These are phyloP conservation scores for Clunio marinus DNA, from an alignment of 2,888 invertebrate species.

Conservation along the genomic window DNA sequence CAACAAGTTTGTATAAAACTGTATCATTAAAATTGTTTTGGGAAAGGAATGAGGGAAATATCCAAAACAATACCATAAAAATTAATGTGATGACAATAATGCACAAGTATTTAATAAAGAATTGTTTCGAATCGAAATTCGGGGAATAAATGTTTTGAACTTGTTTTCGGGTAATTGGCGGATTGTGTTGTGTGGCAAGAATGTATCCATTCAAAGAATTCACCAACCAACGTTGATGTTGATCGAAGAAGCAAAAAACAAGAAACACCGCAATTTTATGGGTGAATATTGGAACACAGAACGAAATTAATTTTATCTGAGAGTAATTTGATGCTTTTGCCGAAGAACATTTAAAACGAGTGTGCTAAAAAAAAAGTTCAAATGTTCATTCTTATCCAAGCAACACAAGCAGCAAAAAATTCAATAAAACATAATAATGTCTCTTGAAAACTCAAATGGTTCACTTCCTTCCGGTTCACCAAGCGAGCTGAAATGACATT, in stretches of 20 bases:
- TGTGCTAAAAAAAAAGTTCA: not conserved
- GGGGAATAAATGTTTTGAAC: constrained; percentile 1
- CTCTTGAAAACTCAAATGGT: constrained; percentile 19
- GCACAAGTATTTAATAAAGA: not conserved
- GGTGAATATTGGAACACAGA: not conserved
- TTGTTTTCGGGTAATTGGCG: constrained; percentile 17
- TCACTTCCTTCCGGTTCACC: constrained; percentile 29
- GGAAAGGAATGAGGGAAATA: not conserved
- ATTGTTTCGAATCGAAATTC: constrained; percentile 10
- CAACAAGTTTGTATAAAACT: not conserved
- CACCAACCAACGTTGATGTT: not conserved
- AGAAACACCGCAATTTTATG: constrained; percentile 9
- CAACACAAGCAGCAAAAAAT: constrained; percentile 3
- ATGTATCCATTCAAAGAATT: not conserved
- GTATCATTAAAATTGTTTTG: not conserved
- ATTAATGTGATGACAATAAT: constrained; percentile 25
- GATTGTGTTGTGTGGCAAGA: not conserved
- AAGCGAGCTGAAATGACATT: not conserved
- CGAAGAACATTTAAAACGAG: not conserved
- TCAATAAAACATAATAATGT: constrained; percentile 22
- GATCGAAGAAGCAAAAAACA: not conserved
- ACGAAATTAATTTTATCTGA: constrained; percentile 3
- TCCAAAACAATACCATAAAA: constrained; percentile 19
- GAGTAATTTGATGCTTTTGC: not conserved
- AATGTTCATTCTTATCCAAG: not conserved